Percentiles rank a stretch among this genome's conserved stretches.
Evolutionary conservation across 2,113 vertebrate genomes (phyloP).

Genomic region (Otocyon megalotis): DNA sequence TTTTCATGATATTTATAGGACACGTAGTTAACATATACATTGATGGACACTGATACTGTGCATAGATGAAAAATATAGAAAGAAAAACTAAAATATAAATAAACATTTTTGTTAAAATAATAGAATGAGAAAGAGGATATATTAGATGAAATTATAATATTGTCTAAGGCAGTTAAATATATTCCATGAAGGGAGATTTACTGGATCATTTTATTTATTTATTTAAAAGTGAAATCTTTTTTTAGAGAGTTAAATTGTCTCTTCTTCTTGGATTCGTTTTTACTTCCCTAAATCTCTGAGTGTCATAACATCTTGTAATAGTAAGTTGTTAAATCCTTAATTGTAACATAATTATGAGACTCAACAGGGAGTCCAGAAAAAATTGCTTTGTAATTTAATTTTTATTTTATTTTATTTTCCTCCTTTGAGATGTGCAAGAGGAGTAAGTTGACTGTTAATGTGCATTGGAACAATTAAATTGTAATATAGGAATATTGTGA

Average conservation of each 20-base stretch:
- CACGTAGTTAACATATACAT: slow-evolving; percentile 38
- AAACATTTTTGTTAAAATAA: slow-evolving; percentile 2
- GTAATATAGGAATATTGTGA: background rate
- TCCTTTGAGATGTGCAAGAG: background rate
- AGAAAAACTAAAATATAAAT: slow-evolving; percentile 30
- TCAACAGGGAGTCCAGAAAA: slow-evolving; percentile 61
- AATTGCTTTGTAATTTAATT: slow-evolving; percentile 58
- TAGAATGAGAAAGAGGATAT: slow-evolving; percentile 2
- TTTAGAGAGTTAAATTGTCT: slow-evolving; percentile 21
- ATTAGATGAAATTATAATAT: background rate
- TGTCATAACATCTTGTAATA: slow-evolving; percentile 47
- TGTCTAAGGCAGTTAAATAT: background rate
- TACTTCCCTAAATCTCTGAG: slow-evolving; percentile 2
- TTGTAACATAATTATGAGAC: slow-evolving; percentile 66
- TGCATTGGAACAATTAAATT: slow-evolving; percentile 51
- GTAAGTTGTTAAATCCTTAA: slow-evolving; percentile 61
- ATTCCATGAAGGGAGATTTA: background rate
- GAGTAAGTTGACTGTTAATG: slow-evolving; percentile 36
- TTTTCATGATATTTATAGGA: slow-evolving; percentile 46
- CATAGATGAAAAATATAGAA: background rate
- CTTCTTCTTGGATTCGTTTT: slow-evolving; percentile 50
- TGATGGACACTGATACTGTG: background rate
- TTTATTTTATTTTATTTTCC: slow-evolving; percentile 62
- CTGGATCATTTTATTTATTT: background rate
- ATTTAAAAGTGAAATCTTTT: background rate